Evolutionary conservation across 2,113 vertebrate species (phyloP), one percentile per base, ranked within the genome.

Genomic region (Gobius niger): DNA sequence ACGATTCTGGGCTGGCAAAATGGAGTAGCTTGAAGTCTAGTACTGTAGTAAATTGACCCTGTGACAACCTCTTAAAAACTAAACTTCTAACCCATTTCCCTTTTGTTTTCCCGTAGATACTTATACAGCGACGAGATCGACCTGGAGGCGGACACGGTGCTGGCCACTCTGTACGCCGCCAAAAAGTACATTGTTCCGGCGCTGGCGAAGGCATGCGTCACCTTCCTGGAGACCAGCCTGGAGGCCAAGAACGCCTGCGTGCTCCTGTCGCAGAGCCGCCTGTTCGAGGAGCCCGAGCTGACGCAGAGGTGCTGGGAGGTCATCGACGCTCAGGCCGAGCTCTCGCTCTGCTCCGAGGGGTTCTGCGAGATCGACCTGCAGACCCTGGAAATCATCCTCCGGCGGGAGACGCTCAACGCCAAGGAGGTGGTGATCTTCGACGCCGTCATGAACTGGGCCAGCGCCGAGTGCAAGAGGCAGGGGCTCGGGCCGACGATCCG

Each of bases 81-180:
- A 47, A 10, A 47, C 14, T 47, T 9, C 24, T 59, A 41, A 59
- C 14, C 16, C 9, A 40, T 40, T 4, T 0, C 19, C 47, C 16
- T 61, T 50, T 15, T 61, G 0, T 14, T 9, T 16, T 56, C 15
- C 7, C 65, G 6, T 81, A 99, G 98, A 92, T 98, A 99, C 86
- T 90, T 99, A 94, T 99, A 99, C 80, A 98, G 96, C 9, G 98
- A 99, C 0, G 98, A 99, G 91, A 96, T 99, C 9, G 96, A 98
- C 62, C 92, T 99, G 89, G 96, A 98, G 81, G 95, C 96, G 0
- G 98, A 99, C 92, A 98, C 97, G 0, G 97, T 99, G 87, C 92
- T 99, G 82, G 96, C 96, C 82, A 97, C 96, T 0, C 90, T 99
- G 9, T 98, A 99, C 0, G 96, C 96, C 24, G 96, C 98, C 87